phyloP scores from a whole-genome alignment of 1,140 invertebrate genomes.

The Drosophila ironensis region DNA sequence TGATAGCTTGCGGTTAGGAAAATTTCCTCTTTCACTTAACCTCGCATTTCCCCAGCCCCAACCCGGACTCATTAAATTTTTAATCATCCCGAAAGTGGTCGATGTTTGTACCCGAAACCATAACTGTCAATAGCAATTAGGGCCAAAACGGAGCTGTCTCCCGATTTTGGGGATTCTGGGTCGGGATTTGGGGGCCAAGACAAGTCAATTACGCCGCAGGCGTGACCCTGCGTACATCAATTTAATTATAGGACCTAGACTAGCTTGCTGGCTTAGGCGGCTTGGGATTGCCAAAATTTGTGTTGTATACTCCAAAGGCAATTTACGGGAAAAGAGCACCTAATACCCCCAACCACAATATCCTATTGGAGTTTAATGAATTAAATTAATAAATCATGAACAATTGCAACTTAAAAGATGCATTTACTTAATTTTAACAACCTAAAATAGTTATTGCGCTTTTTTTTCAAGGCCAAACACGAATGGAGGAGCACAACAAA shows the following conservation, averaged over 20 bases:
- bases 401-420: too few relatives aligned
- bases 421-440: too few relatives aligned
- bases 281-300: neutral
- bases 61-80: slow-evolving; percentile 55
- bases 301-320: too few relatives aligned
- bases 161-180: slow-evolving; percentile 2
- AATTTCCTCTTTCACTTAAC: neutral
- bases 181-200: slow-evolving; percentile 34
- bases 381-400: too few relatives aligned
- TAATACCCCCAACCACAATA: too few relatives aligned
- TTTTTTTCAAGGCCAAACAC: too few relatives aligned
- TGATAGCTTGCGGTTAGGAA: slow-evolving; percentile 31
- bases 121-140: slow-evolving; percentile 69
- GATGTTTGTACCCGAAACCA: slow-evolving; percentile 25
- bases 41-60: too few relatives aligned
- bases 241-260: slow-evolving; percentile 54
- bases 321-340: too few relatives aligned
- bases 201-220: slow-evolving; percentile 44
- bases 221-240: slow-evolving; percentile 40
- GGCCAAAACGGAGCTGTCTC: slow-evolving; percentile 6
- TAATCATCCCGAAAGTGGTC: slow-evolving; percentile 45
- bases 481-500: too few relatives aligned
- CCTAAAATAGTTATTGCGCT: too few relatives aligned
- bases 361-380: too few relatives aligned
- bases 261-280: slow-evolving; percentile 22